Evolutionary conservation across 2,113 vertebrate species (phyloP), one percentile per base, ranked within the genome.

Genomic region (Callionymus lyra): DNA sequence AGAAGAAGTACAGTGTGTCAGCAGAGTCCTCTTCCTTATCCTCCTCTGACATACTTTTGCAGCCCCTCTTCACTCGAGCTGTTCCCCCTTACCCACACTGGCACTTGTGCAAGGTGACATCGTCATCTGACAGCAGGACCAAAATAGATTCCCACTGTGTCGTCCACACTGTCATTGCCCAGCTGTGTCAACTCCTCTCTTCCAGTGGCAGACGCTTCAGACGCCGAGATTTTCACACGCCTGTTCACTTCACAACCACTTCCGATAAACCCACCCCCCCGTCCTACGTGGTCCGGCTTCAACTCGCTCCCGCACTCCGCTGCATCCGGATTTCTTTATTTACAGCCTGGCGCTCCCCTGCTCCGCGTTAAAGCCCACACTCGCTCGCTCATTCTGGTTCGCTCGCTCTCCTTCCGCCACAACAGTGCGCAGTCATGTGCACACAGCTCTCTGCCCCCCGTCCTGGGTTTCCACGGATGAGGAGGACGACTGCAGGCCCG

Each of bases 1-100:
- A 87, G 50, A 80, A 86, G 82, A 88, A 87, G 86, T 64, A 84
- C 54, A 84, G 81, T 59, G 72, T 79, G 76, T 59, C 83, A 65
- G 81, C 68, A 44, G 83, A 77, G 60, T 85, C 82, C 44, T 84
- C 76, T 44, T 82, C 81, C 53, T 80, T 63, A 59, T 82, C 82
- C 68, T 52, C 57, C 53, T 53, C 64, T 71, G 82, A 85, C 80
- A 86, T 85, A 71, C 70, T 86, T 76, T 65, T 58, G 67, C 41
- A 49, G 65, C 53, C 60, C n/a, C 66, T 66, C 77, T 80, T 79
- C 75, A 80, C 62, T 32, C 69, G 67, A 70, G 70, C 77, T 59
- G 74, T 68, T 78, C 50, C 65, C 68, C 62, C 68, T 62, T 56
- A 53, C 56, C 63, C 56, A 69, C 68, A 58, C 56, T 33, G 62